Percentiles rank a stretch among this genome's conserved stretches.
These are phyloP conservation scores for Lycaon pictus DNA, from an alignment of 2,113 vertebrate genomes.

Conservation along the genomic window DNA sequence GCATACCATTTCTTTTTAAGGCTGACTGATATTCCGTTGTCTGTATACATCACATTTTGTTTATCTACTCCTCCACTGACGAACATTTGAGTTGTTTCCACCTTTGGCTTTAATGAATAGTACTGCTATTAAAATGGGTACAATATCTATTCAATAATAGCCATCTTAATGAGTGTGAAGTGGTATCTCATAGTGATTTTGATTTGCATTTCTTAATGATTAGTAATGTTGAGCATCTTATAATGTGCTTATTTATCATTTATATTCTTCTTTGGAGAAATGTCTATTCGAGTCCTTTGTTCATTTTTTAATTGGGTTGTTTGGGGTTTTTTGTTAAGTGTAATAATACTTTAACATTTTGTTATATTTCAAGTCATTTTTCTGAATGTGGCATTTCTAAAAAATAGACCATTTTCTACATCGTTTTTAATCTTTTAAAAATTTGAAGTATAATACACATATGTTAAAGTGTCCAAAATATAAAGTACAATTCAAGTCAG, in stretches of 20 bases:
- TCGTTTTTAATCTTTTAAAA: not conserved
- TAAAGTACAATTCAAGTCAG: not conserved
- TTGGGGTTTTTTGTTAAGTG: not conserved
- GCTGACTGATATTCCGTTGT: not conserved
- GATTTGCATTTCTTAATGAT: not conserved
- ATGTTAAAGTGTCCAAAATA: not conserved
- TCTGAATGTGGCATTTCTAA: not conserved
- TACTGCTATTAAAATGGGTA: not conserved
- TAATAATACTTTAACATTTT: constrained; percentile 17
- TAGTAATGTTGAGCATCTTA: not conserved
- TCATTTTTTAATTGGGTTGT: not conserved
- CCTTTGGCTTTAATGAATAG: not conserved
- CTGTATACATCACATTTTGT: not conserved
- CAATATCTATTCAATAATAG: not conserved
- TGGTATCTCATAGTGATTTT: not conserved
- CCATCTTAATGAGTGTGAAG: not conserved
- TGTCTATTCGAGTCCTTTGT: not conserved
- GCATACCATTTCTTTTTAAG: not conserved
- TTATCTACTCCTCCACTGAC: not conserved
- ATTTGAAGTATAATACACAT: not conserved
- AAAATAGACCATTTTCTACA: constrained; percentile 15
- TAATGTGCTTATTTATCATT: not conserved
- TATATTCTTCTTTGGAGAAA: not conserved
- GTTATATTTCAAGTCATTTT: not conserved
- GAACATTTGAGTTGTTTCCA: not conserved